phyloP scores from a whole-genome alignment of 2,888 invertebrate species.

The Conchocele bisecta region DNA sequence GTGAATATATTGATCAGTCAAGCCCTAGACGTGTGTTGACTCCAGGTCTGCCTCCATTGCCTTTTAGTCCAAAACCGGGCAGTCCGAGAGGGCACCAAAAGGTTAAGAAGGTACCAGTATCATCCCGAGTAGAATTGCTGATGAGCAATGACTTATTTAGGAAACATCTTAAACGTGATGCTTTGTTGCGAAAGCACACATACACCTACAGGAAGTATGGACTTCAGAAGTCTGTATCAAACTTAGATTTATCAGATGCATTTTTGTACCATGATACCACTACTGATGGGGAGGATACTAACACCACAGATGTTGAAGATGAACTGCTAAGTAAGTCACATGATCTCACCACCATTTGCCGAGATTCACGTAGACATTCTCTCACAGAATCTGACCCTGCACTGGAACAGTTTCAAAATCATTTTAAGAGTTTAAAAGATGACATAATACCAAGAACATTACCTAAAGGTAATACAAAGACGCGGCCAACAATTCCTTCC shows the following conservation, averaged over 20 bases:
- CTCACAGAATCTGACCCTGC: constrained; percentile 14
- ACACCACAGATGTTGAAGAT: constrained; percentile 9
- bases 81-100: constrained; percentile 40
- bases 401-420: neutral
- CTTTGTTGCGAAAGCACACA: constrained; percentile 52
- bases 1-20: constrained; percentile 37
- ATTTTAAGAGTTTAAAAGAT: neutral
- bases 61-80: neutral
- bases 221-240: constrained; percentile 67
- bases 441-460: too few species aligned
- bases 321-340: neutral
- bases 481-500: neutral
- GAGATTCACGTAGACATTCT: constrained; percentile 34
- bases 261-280: constrained; percentile 27
- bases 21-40: constrained; percentile 50
- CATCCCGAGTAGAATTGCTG: constrained; percentile 68
- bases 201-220: constrained; percentile 50
- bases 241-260: constrained; percentile 63
- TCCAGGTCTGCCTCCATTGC: constrained; percentile 38
- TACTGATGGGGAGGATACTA: constrained; percentile 21
- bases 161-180: constrained; percentile 69
- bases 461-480: neutral
- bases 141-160: constrained; percentile 67
- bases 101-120: constrained; percentile 53
- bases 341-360: neutral